These are phyloP conservation scores for Esox niger DNA, from an alignment of 2,113 vertebrate genomes.

Conservation along the genomic window DNA sequence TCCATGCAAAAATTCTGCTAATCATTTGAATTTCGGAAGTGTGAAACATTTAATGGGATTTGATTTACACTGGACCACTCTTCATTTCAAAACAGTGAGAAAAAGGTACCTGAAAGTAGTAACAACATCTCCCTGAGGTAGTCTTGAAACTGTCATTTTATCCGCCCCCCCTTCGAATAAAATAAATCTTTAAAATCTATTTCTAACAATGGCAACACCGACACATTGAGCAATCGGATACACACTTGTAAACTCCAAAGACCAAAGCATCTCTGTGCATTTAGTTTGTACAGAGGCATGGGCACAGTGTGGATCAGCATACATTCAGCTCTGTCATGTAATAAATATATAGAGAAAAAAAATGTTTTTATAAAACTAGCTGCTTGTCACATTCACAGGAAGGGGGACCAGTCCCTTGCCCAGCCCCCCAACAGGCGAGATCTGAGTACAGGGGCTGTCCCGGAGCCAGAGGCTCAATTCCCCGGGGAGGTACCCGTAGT, in stretches of 20 bases:
- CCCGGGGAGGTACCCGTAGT: constrained; percentile 62
- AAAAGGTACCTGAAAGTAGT: constrained; percentile 70
- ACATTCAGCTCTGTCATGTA: constrained; percentile 99
- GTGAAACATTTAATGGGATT: constrained; percentile 50
- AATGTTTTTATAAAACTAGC: constrained; percentile 77
- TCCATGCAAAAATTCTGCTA: not conserved
- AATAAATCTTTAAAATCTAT: constrained; percentile 82
- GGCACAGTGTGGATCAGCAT: constrained; percentile 98
- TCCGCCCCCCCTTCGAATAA: constrained; percentile 72
- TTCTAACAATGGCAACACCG: constrained; percentile 88
- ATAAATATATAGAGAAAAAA: constrained; percentile 96
- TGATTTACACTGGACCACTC: constrained; percentile 67
- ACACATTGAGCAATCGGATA: constrained; percentile 88
- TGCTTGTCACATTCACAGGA: constrained; percentile 84
- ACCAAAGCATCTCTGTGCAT: constrained; percentile 88
- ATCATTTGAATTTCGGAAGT: constrained; percentile 58
- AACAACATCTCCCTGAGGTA: constrained; percentile 90
- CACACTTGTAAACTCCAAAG: constrained; percentile 93
- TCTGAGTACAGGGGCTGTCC: constrained; percentile 20
- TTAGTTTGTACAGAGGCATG: constrained; percentile 87
- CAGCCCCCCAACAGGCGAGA: constrained; percentile 32
- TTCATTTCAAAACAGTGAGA: constrained; percentile 61
- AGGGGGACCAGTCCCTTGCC: constrained; percentile 57
- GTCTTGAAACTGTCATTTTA: constrained; percentile 80
- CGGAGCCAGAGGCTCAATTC: constrained; percentile 57